Percentiles rank a stretch among this genome's conserved stretches.
Evolutionary conservation across 2,797 vertebrate species (phyloP).

Genomic region (Eurystomus glaucurus): DNA sequence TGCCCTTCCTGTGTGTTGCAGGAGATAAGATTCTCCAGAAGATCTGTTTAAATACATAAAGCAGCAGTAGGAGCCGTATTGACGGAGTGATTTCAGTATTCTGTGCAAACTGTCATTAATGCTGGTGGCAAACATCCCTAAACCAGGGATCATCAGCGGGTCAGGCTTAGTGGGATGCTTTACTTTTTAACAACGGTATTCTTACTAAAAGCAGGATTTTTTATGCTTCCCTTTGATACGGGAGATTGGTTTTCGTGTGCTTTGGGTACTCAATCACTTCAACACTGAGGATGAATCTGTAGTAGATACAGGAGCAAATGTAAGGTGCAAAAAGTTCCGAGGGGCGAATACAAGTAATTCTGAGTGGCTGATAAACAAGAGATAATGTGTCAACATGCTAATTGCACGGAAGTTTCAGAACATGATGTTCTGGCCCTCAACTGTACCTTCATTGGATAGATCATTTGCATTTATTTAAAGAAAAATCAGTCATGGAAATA

Average conservation of each 20-base stretch:
- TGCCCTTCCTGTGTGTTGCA: neutral
- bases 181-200: neutral
- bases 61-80: neutral
- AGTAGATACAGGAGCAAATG: neutral
- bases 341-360: neutral
- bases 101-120: neutral
- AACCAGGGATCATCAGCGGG: neutral
- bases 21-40: neutral
- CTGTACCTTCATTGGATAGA: neutral
- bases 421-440: neutral
- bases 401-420: neutral
- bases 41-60: neutral
- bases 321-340: neutral
- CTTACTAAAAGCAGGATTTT: neutral
- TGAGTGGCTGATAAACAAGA: neutral
- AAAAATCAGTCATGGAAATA: conserved; percentile 24
- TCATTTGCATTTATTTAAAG: conserved; percentile 52
- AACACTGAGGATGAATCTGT: neutral
- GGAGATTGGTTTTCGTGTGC: neutral
- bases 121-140: neutral
- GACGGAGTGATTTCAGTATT: neutral
- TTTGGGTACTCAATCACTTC: neutral
- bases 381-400: neutral
- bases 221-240: neutral
- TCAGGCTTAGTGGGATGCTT: neutral